Percentiles rank a stretch among this genome's conserved stretches.
phyloP scores from a whole-genome alignment of 2,113 vertebrate genomes.

The Hassar affinis region DNA sequence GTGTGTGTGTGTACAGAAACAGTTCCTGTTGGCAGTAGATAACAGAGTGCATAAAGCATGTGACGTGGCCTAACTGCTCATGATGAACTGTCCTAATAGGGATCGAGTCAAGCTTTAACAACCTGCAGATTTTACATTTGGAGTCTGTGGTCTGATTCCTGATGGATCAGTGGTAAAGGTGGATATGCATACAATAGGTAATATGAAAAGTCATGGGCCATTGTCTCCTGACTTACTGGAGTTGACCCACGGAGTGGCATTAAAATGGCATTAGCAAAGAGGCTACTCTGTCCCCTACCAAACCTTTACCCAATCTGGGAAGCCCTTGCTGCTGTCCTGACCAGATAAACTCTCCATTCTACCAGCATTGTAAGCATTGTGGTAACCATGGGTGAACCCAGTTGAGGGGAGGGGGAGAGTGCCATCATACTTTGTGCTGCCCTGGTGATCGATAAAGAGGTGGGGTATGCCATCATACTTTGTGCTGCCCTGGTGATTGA shows the following conservation, averaged over 20 bases:
- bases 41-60: conserved; percentile 1
- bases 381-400: background rate
- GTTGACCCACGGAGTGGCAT: background rate
- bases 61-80: background rate
- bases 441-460: too few relatives aligned
- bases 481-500: too few relatives aligned
- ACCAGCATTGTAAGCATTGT: too few relatives aligned
- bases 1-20: conserved; percentile 12
- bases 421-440: too few relatives aligned
- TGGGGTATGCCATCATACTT: too few relatives aligned
- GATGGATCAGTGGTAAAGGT: background rate
- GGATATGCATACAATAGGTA: background rate
- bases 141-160: background rate
- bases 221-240: background rate
- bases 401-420: too few relatives aligned
- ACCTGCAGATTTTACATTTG: conserved; percentile 6
- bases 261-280: background rate
- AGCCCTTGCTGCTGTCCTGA: background rate
- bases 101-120: conserved; percentile 3
- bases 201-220: background rate
- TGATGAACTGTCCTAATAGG: background rate
- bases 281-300: background rate
- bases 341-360: background rate
- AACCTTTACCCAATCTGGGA: background rate
- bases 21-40: conserved; percentile 20